Evolutionary conservation across 2,797 vertebrate species (phyloP).

Genomic region (Antrozous pallidus): DNA sequence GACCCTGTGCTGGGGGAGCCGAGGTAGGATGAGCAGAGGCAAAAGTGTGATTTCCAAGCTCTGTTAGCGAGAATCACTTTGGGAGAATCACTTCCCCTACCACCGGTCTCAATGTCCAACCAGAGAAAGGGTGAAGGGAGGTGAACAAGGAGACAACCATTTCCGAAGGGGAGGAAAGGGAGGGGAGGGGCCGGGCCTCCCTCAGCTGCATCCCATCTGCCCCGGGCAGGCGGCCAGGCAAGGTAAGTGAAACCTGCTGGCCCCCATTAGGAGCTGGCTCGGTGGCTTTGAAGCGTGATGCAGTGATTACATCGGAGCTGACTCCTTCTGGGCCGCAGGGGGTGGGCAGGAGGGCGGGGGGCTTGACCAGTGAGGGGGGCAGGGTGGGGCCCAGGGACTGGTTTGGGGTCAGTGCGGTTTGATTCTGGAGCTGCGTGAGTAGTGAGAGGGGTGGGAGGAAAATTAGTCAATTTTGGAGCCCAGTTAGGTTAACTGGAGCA

Average conservation of each 20-base stretch:
- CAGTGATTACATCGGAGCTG: conserved; percentile 37
- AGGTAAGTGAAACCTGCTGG: conserved; percentile 66
- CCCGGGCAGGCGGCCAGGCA: conserved; percentile 55
- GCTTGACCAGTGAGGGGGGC: neutral
- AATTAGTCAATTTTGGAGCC: conserved; percentile 14
- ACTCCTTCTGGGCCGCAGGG: neutral
- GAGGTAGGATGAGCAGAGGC: neutral
- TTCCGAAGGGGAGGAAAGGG: neutral
- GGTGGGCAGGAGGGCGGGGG: neutral
- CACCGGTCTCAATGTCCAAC: neutral
- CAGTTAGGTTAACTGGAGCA: conserved; percentile 34
- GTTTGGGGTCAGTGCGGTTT: neutral
- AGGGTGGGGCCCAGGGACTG: neutral
- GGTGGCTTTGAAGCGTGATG: conserved; percentile 45
- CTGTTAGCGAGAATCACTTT: neutral
- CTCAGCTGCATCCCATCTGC: conserved; percentile 62
- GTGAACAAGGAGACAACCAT: neutral
- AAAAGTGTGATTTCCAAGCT: neutral
- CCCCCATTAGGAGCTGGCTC: neutral
- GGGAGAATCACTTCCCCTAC: neutral
- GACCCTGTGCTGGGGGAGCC: neutral
- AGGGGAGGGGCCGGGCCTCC: neutral
- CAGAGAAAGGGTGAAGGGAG: neutral
- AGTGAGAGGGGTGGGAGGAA: neutral
- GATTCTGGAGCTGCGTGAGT: neutral